These are phyloP conservation scores for Prosopocoilus inquinatus DNA, from an alignment of 2,888 invertebrate species.

Conservation along the genomic window DNA sequence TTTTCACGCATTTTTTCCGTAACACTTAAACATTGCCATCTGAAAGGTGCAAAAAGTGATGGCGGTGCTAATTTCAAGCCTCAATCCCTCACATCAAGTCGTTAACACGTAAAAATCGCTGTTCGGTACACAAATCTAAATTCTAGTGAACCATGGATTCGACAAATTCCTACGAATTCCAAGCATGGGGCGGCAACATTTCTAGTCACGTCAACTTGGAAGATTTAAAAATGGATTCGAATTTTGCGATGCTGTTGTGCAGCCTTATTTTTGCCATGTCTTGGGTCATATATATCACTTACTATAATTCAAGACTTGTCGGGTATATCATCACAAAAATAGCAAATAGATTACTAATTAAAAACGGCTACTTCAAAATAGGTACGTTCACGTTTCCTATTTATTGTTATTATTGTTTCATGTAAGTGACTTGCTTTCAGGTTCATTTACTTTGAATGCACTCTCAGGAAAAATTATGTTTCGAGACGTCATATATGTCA, in stretches of 20 bases:
- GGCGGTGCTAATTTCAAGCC: too few relatives aligned
- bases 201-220: constrained; percentile 22
- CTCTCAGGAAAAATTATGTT: constrained; percentile 98
- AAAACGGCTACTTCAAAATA: constrained; percentile 85
- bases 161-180: constrained; percentile 11
- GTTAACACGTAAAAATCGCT: too few relatives aligned
- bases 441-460: constrained; percentile 93
- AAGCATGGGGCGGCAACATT: constrained; percentile 18
- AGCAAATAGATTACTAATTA: constrained; percentile 81
- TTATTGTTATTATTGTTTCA: constrained; percentile 5
- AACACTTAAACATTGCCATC: too few relatives aligned
- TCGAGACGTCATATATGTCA: constrained; percentile 90
- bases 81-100: too few relatives aligned
- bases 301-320: constrained; percentile 90
- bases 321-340: constrained; percentile 88
- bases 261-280: constrained; percentile 79
- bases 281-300: constrained; percentile 93
- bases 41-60: too few relatives aligned
- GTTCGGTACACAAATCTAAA: background rate
- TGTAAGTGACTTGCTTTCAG: constrained; percentile 52
- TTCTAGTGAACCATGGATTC: constrained; percentile 1
- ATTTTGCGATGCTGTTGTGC: constrained; percentile 72
- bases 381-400: constrained; percentile 55
- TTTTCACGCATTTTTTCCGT: too few relatives aligned
- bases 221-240: constrained; percentile 75